These are phyloP conservation scores for Cebus imitator DNA, from an alignment of 2,113 vertebrate genomes.

Conservation along the genomic window DNA sequence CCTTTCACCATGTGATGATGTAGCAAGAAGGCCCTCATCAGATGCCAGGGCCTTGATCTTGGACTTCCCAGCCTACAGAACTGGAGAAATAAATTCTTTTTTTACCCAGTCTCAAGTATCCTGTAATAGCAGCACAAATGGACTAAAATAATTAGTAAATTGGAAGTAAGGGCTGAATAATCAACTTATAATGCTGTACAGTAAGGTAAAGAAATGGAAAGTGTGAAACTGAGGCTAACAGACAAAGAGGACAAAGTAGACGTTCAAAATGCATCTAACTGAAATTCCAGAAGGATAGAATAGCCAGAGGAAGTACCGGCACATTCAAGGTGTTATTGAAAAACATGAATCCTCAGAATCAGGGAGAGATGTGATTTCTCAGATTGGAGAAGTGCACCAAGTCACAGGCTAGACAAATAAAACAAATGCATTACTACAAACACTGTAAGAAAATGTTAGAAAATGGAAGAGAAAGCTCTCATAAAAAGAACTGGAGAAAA, in stretches of 20 bases:
- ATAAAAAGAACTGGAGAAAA: background rate
- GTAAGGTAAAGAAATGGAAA: background rate
- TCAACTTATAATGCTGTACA: background rate
- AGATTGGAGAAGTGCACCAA: background rate
- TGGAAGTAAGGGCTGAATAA: background rate
- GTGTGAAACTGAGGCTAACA: background rate
- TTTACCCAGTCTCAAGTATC: background rate
- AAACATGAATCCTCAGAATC: background rate
- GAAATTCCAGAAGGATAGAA: background rate
- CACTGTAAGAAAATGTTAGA: background rate
- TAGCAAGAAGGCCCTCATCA: background rate
- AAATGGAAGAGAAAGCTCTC: background rate
- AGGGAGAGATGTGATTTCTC: background rate
- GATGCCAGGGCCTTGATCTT: background rate
- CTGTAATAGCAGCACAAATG: background rate
- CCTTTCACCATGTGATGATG: background rate
- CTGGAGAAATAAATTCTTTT: background rate
- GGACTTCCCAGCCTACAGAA: background rate
- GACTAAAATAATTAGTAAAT: background rate
- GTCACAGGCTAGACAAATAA: background rate
- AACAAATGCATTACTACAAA: background rate
- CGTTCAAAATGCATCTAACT: background rate
- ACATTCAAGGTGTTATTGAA: background rate
- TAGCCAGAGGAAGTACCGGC: background rate
- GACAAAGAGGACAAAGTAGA: background rate